phyloP scores from a whole-genome alignment of 2,888 invertebrate species.

The Ganaspis brasiliensis region DNA sequence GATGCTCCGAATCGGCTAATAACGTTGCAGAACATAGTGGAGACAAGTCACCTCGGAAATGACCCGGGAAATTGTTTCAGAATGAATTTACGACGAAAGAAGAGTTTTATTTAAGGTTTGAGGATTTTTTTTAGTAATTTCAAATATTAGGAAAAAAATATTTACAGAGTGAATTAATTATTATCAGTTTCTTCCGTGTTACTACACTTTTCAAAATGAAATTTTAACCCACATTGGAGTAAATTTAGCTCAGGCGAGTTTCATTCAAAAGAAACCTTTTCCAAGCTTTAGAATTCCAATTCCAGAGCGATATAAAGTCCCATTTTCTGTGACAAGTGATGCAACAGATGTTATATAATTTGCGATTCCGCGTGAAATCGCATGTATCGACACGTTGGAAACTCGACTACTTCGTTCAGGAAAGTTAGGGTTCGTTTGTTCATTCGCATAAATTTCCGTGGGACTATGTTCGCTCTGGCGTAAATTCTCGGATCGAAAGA shows the following conservation, averaged over 20 bases:
- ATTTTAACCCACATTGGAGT: background rate
- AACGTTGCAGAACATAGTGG: slow-evolving; percentile 59
- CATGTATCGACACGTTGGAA: slow-evolving; percentile 43
- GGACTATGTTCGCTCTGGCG: slow-evolving; percentile 59
- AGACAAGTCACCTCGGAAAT: slow-evolving; percentile 46
- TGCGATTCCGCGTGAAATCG: slow-evolving; percentile 26
- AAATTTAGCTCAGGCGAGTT: background rate
- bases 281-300: slow-evolving; percentile 7
- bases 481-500: slow-evolving; percentile 66
- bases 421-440: slow-evolving; percentile 53
- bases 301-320: slow-evolving; percentile 1
- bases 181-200: too few species aligned
- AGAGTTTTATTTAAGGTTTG: too few species aligned
- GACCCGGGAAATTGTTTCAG: background rate
- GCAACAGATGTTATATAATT: slow-evolving; percentile 40
- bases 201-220: background rate
- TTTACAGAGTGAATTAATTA: too few species aligned
- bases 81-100: background rate
- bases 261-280: background rate
- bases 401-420: slow-evolving; percentile 40
- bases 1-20: slow-evolving; percentile 62
- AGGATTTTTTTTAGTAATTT: too few species aligned
- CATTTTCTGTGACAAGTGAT: slow-evolving; percentile 1
- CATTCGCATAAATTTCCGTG: slow-evolving; percentile 65
- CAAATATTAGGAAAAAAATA: too few species aligned